Evolutionary conservation across 2,797 vertebrate species (phyloP).

Genomic region (Lagodon rhomboides): DNA sequence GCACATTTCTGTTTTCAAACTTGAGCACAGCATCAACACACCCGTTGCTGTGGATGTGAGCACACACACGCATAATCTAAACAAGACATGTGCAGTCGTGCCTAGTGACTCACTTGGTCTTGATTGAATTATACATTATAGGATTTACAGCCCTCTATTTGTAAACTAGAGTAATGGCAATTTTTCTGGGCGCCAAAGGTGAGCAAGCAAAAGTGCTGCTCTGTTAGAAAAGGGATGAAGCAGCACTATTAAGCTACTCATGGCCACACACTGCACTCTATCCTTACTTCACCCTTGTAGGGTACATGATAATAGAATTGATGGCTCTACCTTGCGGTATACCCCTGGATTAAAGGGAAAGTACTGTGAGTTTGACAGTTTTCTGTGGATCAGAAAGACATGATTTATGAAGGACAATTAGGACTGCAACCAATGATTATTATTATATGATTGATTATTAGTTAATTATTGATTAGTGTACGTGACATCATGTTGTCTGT

Average conservation of each 20-base stretch:
- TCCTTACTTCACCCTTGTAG: conserved; percentile 32
- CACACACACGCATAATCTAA: conserved; percentile 1
- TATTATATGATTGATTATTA: background rate
- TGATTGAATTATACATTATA: conserved; percentile 63
- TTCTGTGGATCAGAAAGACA: conserved; percentile 3
- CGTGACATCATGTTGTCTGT: too few species aligned
- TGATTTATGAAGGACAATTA: background rate
- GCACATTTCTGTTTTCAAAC: conserved; percentile 31
- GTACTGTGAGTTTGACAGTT: background rate
- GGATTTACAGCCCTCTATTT: conserved; percentile 62
- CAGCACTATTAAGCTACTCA: conserved; percentile 50
- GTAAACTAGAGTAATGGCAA: conserved; percentile 58
- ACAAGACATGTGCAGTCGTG: background rate
- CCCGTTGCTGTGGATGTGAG: conserved; percentile 19
- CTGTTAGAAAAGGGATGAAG: conserved; percentile 40
- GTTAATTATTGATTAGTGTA: too few species aligned
- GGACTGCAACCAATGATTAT: background rate
- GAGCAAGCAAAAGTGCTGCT: conserved; percentile 45
- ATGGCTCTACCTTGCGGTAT: conserved; percentile 5
- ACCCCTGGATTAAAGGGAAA: conserved; percentile 9
- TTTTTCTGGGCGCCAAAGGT: conserved; percentile 53
- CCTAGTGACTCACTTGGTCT: conserved; percentile 34
- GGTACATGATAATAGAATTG: background rate
- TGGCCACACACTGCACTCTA: conserved; percentile 19
- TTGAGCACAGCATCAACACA: conserved; percentile 24